phyloP scores from a whole-genome alignment of 2,888 invertebrate genomes.

The Acanthococcus lagerstroemiae region DNA sequence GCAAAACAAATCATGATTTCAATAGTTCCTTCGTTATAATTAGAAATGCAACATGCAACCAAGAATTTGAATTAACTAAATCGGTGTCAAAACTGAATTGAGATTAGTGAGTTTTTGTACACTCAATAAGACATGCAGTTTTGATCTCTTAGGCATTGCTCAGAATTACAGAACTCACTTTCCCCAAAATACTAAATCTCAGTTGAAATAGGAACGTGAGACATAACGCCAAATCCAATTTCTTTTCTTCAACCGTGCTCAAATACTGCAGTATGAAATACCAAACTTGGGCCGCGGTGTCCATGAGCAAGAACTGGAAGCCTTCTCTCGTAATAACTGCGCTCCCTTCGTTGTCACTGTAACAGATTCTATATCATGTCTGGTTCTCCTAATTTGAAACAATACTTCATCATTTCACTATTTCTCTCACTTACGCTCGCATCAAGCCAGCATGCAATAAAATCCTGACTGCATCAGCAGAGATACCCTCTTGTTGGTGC shows the following conservation, averaged over 20 bases:
- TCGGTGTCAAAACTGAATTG: no score
- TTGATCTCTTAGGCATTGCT: no score
- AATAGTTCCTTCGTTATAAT: no score
- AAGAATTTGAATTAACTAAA: no score
- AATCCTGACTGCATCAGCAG: conserved; percentile 87
- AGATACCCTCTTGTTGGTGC: conserved; percentile 79
- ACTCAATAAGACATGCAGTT: no score
- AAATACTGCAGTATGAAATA: conserved; percentile 93
- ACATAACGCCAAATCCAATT: conserved; percentile 80
- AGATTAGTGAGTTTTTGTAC: no score
- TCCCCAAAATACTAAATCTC: conserved; percentile 87
- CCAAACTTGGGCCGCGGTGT: conserved; percentile 93
- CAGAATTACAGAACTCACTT: conserved; percentile 55
- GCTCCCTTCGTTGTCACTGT: conserved; percentile 68
- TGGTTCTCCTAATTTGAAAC: not conserved
- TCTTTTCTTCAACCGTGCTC: conserved; percentile 79
- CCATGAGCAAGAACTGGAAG: conserved; percentile 90
- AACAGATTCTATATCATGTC: conserved; percentile 38
- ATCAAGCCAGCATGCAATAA: conserved; percentile 87
- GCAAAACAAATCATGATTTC: conserved; percentile 39
- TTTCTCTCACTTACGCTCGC: conserved; percentile 51
- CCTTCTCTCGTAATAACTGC: conserved; percentile 87
- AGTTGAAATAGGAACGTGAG: conserved; percentile 92
- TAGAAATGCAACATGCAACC: no score
- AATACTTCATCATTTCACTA: not conserved